phyloP scores from a whole-genome alignment of 2,888 invertebrate species.

The Amphipyra tragopoginis region DNA sequence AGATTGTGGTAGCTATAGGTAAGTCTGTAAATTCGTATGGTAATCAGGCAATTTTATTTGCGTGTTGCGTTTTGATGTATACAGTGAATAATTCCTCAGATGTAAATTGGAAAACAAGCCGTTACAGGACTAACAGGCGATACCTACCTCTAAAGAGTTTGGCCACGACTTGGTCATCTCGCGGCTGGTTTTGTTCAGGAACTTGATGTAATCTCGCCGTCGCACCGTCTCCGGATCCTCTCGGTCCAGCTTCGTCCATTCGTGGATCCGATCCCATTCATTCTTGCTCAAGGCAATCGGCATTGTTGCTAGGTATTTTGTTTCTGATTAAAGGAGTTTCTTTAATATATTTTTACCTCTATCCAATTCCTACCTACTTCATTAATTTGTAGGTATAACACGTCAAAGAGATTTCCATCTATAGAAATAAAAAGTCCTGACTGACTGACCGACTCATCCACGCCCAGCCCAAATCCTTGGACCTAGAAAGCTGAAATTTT shows the following conservation, averaged over 20 bases:
- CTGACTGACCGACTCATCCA: too few species aligned
- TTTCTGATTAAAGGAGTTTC: neutral
- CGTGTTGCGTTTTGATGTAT: too few species aligned
- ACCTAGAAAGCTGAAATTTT: too few species aligned
- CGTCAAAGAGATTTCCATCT: too few species aligned
- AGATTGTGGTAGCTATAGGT: too few species aligned
- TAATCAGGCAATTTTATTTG: too few species aligned
- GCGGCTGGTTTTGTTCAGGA: slow-evolving; percentile 71
- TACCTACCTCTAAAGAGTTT: slow-evolving; percentile 78
- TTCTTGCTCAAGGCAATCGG: slow-evolving; percentile 75
- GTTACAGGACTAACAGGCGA: neutral
- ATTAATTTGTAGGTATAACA: too few species aligned
- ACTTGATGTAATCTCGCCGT: slow-evolving; percentile 73
- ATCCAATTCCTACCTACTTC: neutral
- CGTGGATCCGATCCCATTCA: slow-evolving; percentile 76
- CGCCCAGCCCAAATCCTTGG: too few species aligned
- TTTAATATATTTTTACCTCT: neutral
- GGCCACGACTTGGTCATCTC: slow-evolving; percentile 84
- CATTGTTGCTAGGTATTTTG: slow-evolving; percentile 59
- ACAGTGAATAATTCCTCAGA: too few species aligned
- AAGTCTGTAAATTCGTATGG: too few species aligned
- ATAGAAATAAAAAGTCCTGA: too few species aligned
- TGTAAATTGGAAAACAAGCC: too few species aligned
- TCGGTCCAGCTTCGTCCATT: slow-evolving; percentile 70
- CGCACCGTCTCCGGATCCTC: slow-evolving; percentile 75